Conservation (phyloP, 2,113 vertebrate species). For the Alethe castanea region DNA sequence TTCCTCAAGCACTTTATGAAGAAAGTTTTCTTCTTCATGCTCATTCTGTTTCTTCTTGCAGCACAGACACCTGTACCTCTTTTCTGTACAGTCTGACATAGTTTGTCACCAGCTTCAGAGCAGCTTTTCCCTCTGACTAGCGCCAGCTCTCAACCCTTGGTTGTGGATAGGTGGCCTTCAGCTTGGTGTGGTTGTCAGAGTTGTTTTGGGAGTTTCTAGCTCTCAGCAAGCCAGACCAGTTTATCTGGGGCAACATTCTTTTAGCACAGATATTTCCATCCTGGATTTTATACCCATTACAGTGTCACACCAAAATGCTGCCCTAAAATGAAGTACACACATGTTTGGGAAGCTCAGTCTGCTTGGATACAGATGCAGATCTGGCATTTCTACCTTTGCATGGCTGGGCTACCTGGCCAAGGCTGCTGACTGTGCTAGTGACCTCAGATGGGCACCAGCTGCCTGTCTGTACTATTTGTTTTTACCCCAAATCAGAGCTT, state of each 20-base stretch:
- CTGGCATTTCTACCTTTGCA: not conserved
- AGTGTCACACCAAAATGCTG: not conserved
- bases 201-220: not conserved
- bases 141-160: not conserved
- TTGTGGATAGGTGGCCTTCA: not conserved
- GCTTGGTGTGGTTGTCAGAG: not conserved
- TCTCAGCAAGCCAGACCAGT: not conserved
- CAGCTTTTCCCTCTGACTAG: not conserved
- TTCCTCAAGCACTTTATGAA: not conserved
- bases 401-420: not conserved
- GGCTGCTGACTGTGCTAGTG: not conserved
- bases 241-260: not conserved
- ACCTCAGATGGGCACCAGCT: not conserved
- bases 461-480: not conserved
- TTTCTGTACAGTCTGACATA: not conserved
- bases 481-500: not conserved
- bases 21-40: not conserved
- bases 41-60: not conserved
- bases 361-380: not conserved
- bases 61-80: fast-evolving
- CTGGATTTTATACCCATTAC: not conserved
- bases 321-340: not conserved
- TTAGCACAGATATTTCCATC: not conserved
- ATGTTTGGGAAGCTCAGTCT: not conserved
- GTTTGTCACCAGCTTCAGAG: not conserved